Evolutionary conservation across 2,113 vertebrate species (phyloP), one percentile per base, ranked within the genome.

Genomic region (Lichenostomus cassidix): DNA sequence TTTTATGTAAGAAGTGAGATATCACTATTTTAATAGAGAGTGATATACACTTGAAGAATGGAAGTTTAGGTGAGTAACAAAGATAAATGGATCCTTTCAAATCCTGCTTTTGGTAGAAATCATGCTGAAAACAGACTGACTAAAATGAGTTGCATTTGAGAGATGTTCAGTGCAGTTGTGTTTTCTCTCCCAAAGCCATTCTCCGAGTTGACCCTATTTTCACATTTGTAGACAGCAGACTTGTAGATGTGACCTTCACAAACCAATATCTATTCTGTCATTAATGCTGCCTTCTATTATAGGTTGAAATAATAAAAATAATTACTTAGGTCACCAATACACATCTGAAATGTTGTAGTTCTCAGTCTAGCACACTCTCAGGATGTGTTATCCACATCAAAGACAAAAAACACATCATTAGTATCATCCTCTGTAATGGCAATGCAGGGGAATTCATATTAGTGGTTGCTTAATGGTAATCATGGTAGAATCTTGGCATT

Each of bases 51-150:
- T 50, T 29, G 7, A 77, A 86, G 67, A 94, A 83, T 25, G 14
- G 75, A 75, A 64, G 74, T 84, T 92, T 94, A 77, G 68, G 85
- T 75, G 94, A 96, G 42, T 0, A 0, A 83, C 80, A 94, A 96
- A 82, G 84, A 93, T 46, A 92, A 90, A 82, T 17, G 7, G 11
- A 94, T 78, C 67, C 83, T 91, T 96, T 95, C 21, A 58, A 85
- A 76, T 70, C 19, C 49, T 92, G 79, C 80, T 95, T 95, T 90
- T 70, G 74, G 83, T 79, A 93, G 81, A 76, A 89, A 92, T 71
- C 42, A 62, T 88, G 91, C 91, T 78, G 49, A 65, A 60, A 74
- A 52, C 28, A 65, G 50, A 82, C 71, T n/a, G 64, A 64, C 37
- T 64, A 86, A 93, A 94, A 73, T 3, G 15, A 83, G 41, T 29